Evolutionary conservation across 1,140 invertebrate genomes (phyloP).

Genomic region (Colletes gigas): DNA sequence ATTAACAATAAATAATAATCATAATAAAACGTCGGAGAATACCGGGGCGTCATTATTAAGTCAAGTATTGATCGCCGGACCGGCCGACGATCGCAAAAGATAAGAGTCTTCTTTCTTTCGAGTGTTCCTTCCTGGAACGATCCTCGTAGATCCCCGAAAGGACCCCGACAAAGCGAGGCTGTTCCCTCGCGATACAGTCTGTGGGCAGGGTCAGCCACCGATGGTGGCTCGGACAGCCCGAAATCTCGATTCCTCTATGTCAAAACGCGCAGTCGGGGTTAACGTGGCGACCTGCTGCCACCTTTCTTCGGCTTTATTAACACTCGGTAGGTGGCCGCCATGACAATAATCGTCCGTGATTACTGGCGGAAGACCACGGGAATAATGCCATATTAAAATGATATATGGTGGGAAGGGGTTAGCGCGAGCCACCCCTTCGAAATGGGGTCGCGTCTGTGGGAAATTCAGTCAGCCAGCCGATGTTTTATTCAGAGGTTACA

Average conservation of each 20-base stretch:
- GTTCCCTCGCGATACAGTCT: conserved; percentile 43
- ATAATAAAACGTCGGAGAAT: conserved; percentile 69
- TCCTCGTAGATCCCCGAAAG: conserved; percentile 43
- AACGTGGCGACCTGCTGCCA: conserved; percentile 63
- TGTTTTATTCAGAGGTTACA: not conserved
- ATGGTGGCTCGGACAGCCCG: conserved; percentile 56
- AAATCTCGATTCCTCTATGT: conserved; percentile 66
- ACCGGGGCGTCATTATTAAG: conserved; percentile 70
- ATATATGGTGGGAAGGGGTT: conserved; percentile 48
- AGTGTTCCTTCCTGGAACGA: conserved; percentile 65
- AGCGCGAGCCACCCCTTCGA: conserved; percentile 5
- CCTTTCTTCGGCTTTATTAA: conserved; percentile 73
- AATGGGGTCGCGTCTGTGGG: not conserved
- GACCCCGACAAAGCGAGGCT: conserved; percentile 18
- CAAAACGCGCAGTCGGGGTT: conserved; percentile 63
- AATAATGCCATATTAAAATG: conserved; percentile 62
- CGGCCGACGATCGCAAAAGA: conserved; percentile 61
- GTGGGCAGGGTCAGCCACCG: conserved; percentile 45
- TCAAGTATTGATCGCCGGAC: conserved; percentile 69
- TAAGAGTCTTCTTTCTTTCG: conserved; percentile 55
- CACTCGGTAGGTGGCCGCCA: conserved; percentile 69
- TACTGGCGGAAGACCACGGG: conserved; percentile 50
- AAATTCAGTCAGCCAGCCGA: not conserved
- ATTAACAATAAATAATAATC: conserved; percentile 74
- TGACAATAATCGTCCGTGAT: conserved; percentile 64